Evolutionary conservation across 1,140 invertebrate species (phyloP).

Genomic region (Anastrepha ludens): DNA sequence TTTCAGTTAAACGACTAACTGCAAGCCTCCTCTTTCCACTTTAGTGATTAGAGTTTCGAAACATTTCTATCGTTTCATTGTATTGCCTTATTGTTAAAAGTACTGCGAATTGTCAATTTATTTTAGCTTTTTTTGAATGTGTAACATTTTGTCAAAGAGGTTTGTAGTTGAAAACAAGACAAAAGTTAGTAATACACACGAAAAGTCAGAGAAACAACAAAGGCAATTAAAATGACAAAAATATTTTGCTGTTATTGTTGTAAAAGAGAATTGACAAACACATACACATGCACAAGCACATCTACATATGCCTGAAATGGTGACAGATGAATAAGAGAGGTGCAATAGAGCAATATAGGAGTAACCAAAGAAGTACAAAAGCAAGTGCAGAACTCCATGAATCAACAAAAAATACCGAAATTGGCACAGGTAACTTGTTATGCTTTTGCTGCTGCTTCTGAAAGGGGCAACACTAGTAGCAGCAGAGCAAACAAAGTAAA

Average conservation of each 20-base stretch:
- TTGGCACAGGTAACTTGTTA: constrained; percentile 11
- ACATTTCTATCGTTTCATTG: no score
- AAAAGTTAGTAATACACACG: neutral
- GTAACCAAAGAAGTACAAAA: neutral
- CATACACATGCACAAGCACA: neutral
- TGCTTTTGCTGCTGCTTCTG: neutral
- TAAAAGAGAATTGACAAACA: neutral
- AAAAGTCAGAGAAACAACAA: neutral
- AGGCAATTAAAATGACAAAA: constrained; percentile 40
- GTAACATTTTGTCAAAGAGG: neutral
- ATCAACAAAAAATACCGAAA: neutral
- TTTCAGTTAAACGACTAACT: no score
- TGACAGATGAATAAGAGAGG: no score
- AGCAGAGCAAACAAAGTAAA: constrained; percentile 12
- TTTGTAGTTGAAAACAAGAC: neutral
- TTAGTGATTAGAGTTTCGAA: no score
- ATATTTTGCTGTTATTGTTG: no score
- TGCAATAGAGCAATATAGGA: neutral
- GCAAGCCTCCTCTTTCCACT: no score
- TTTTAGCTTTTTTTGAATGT: no score
- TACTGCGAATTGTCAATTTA: no score
- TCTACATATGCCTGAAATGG: neutral
- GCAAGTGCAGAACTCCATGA: neutral
- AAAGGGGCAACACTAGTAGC: neutral
- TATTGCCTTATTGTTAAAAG: no score